Base-by-base conservation (phyloP, 2,113 vertebrate species). In the Calypte anna region DNA sequence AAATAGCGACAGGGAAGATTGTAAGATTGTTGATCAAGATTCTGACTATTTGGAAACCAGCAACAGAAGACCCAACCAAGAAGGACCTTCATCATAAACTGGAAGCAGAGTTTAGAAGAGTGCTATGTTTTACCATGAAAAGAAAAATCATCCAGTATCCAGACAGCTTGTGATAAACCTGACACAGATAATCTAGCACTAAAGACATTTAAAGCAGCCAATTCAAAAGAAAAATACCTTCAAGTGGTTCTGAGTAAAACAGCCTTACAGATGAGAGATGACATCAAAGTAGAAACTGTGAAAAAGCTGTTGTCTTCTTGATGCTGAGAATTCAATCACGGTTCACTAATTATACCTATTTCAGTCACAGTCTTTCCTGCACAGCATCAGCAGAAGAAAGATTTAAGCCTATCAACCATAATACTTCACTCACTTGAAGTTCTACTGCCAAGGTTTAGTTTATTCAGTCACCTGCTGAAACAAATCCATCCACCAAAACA, bases 201-300 rank as follows among this genome's bases (percentile, higher is more conserved):
- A 93, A 94, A 95, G 95, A 91, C 80, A 86, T 92, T 76, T 92
- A 95, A 96, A 96, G 83, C 94, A 95, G 92, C 88, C 95, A 95
- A 96, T 94, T 96, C 94, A 96, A 95, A 96, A 94, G 94, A 94
- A 96, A 96, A 96, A 94, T 92, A 96, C 94, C 95, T 96, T 95
- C 95, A 96, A 96, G 94, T 96, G 88, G 86, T 86, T 95, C 84
- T 84, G 94, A 96, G 92, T 64, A 90, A 91, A 94, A 68, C 88
- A 94, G 94, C 91, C 95, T 96, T 96, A 96, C 92, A 96, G 95
- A 96, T 96, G 95, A 96, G 94, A 96, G 94, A 95, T 96, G 95
- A 96, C 96, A 96, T 96, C 94, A 96, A 96, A 96, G 96, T 86
- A 93, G 92, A 96, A 96, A 94, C 95, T 96, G 95, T 94, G 94